Percentiles rank a stretch among this genome's conserved stretches.
Evolutionary conservation across 2,113 vertebrate species (phyloP).

Genomic region (human): GRCh38 chr18:61782501-61783000

Average conservation of each 20-base stretch:
- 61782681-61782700: background rate
- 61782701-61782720: background rate
- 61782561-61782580: background rate
- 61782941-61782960: background rate
- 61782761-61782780: background rate
- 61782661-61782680: conserved; percentile 24
- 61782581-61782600: background rate
- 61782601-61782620: background rate
- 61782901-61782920: background rate
- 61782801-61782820: background rate
- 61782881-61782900: background rate
- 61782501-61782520: conserved; percentile 7
- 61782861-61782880: background rate
- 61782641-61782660: background rate
- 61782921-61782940: background rate
- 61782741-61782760: background rate
- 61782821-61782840: background rate
- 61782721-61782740: background rate
- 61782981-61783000: background rate
- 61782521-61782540: background rate
- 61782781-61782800: background rate
- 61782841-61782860: background rate
- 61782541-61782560: background rate
- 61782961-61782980: background rate
- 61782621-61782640: background rate